Evolutionary conservation across 2,113 vertebrate genomes (phyloP), one percentile per base, ranked within the genome.

Genomic region (Hippocampus barbouri): DNA sequence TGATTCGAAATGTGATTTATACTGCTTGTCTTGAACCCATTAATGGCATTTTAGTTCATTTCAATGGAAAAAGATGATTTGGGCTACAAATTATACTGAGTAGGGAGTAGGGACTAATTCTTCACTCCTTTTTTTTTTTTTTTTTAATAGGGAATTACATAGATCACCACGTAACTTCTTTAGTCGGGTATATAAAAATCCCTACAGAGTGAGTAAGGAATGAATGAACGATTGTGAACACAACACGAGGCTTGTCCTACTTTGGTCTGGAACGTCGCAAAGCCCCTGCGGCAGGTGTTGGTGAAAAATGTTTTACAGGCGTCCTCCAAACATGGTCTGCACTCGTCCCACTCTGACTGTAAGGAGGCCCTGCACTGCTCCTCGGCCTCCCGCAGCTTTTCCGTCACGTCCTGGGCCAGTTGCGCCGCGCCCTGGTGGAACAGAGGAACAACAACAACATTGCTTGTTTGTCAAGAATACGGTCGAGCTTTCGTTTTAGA

Each of bases 341-440:
- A 97, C 83, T 92, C 88, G 38, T 94, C 93, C 95, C 95, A 96
- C 70, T 90, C 87, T 43, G 87, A 80, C 80, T 91, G 90, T 71
- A 94, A 72, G 66, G 93, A 91, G 68, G 86, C 83, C 79, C 90
- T 93, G 75, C 96, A 98, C 57, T 92, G 89, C 73, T 88, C 89
- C 91, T 96, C 94, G 47, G 94, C 94, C 81, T 95, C 91, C 70
- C 91, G 85, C 84, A 98, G 83, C 88, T 92, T 94, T 86, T 92
- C 90, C 18, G 91, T 92, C 82, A 97, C 92, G 85, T 96, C 95
- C 68, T 93, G 89, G 66, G 94, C 89, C 70, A 97, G 89, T 75
- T 90, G 83, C 47, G 92, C 83, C 41, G 94, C 93, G 75, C 93
- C 94, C 97, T 98, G 70, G 65, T 76, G 73, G 75, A 27, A 70